Evolutionary conservation across 2,888 invertebrate species (phyloP).

Genomic region (Ectemnius continuus): DNA sequence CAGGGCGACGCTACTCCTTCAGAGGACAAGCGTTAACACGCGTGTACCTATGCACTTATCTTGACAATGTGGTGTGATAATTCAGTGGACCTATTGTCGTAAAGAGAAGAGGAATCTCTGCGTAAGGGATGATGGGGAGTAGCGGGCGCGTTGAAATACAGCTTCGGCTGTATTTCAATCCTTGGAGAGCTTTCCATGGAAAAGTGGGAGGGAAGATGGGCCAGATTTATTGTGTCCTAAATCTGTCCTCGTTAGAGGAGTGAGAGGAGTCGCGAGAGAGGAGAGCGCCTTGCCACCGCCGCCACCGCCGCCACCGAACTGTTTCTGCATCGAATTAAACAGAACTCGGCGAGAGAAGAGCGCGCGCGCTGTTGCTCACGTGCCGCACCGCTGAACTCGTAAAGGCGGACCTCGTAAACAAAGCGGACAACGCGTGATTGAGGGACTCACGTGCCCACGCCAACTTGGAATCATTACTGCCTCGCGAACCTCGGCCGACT

Average conservation of each 20-base stretch:
- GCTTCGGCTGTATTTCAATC: constrained; percentile 2
- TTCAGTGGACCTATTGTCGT: no score
- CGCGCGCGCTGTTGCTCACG: neutral
- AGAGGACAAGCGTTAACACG: no score
- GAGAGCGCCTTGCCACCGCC: neutral
- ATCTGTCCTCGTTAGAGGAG: constrained; percentile 11
- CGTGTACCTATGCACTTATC: no score
- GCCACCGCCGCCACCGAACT: neutral
- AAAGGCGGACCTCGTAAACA: no score
- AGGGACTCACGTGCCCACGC: no score
- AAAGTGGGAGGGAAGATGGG: constrained; percentile 3
- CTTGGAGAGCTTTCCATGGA: neutral
- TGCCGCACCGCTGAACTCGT: neutral
- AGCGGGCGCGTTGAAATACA: neutral
- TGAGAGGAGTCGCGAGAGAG: neutral
- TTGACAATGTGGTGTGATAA: no score
- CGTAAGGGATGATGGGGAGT: no score
- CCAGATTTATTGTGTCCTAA: constrained; percentile 18
- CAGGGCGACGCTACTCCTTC: no score
- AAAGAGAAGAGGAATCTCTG: no score
- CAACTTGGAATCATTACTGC: no score
- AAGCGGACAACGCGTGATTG: no score
- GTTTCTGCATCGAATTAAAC: constrained; percentile 12
- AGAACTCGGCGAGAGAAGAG: neutral
- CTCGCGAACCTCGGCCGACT: no score